Evolutionary conservation across 2,113 vertebrate species (phyloP), one percentile per base, ranked within the genome.

Genomic region (Pelobates fuscus): DNA sequence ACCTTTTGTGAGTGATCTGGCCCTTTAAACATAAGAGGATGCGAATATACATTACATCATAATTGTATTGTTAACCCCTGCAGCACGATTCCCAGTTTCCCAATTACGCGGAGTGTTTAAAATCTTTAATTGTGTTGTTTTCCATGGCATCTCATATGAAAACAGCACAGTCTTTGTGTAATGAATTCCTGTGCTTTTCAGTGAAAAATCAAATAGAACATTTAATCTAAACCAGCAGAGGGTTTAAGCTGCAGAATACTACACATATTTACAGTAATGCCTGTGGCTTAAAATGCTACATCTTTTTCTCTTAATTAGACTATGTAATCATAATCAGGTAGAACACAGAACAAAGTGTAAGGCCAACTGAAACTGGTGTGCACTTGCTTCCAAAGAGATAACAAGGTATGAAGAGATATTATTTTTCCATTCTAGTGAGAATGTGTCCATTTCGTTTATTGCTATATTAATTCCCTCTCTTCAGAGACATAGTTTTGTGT

Each of bases 391-490:
- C 44, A 25, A 61, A 44, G 41, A 62, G 57, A 61, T 71, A 61
- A 61, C 69, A 71, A 71, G 32, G 41, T 30, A 61, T 71, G 24
- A 18, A 61, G 41, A 71, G 37, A 62, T 57, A 49, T 71, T 61
- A 62, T 27, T 59, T 29, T 20, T 59, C 8, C 30, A 43, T 70
- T 59, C 20, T 25, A 44, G 15, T 59, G 55, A 44, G 41, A 26
- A 70, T 52, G 32, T 26, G 32, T 70, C 32, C 37, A 30, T 70
- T 70, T 59, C 68, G 21, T 58, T 70, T 60, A 60, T 60, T 70
- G 68, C 68, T 44, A 59, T 59, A 70, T 70, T 70, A 43, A 70
- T 70, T 70, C 68, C 68, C 32, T 27, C 41, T 60, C 68, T 26
- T n/a, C 14, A 25, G 68, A 70, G 68, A 60, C 55, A 44, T 26